Evolutionary conservation across 1,140 invertebrate genomes (phyloP), one percentile per base, ranked within the genome.

Genomic region (Calliopsis andreniformis): DNA sequence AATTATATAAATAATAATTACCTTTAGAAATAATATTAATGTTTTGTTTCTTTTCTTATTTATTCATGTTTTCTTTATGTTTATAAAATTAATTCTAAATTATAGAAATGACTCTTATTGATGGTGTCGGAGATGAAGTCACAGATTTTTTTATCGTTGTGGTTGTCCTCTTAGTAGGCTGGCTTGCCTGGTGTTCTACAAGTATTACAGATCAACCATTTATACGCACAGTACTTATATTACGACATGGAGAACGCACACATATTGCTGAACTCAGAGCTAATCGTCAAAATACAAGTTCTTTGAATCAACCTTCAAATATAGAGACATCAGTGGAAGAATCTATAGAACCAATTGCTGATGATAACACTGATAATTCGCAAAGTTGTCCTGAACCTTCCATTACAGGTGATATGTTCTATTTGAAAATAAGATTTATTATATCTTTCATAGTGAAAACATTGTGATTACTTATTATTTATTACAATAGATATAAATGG

Each of bases 121-220:
- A 96, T 87, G 96, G 96, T 42, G 92, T 97, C 32, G 96, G 96
- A n/a, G 96, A 97, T 92, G 96, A 97, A 93, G 96, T 97, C 30
- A 94, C 95, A 25, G 92, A 96, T 78, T 95, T 96, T 87, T 94
- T 95, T 82, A 93, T 94, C 28, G 86, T 94, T 35, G 87, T 96
- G 69, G 83, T 95, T 25, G 89, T 95, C 14, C 84, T 95, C 1
- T 75, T 95, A 5, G 89, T 96, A n/a, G 93, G 91, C 20, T 92
- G 93, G 76, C 80, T 96, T n/a, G 95, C 95, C 16, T 96, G 95
- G 95, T 93, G 94, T 89, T 96, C 95, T 0, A 96, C 94, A 43
- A 93, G 89, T 73, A 93, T 94, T 73, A 81, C 87, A 4, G 93
- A 94, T 76, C 90, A 92, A 56, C 92, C 93, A 12, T 76, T 92